Evolutionary conservation across 2,888 invertebrate species (phyloP), one percentile per base, ranked within the genome.

Genomic region (Perdita meconis): DNA sequence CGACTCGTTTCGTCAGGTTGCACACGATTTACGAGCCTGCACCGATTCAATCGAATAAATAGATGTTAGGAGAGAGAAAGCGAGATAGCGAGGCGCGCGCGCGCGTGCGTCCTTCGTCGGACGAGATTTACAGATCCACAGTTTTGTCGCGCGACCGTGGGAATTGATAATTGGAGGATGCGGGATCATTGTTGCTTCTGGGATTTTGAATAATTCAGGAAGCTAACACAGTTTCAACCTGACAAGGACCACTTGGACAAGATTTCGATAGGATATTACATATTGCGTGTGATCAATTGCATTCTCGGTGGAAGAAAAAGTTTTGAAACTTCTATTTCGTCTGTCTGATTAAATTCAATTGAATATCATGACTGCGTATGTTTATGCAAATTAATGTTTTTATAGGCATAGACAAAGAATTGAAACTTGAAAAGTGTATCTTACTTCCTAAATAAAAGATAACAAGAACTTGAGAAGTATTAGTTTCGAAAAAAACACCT

Each of bases 1-100:
- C 84, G 83, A 85, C 85, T 86, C 83, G 89, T 87, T 88, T 88
- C 86, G 88, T 86, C 85, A 85, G 86, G 86, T 89, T 87, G 80
- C 75, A 59, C 78, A 85, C 86, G 84, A 82, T 86, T 88, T 86
- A 88, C 86, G 85, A 72, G 77, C 80, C 67, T 51, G 69, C 68
- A 65, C 76, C 75, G 82, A 72, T 80, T 76, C 74, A 53, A 72
- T 73, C 75, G 66, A 60, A 70, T 75, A 72, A 81, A 83, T 72
- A 76, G 50, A 75, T 68, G 73, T 53, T 36, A 50, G 22, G 60
- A 30, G 16, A 5, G 36, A 34, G 38, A 50, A 61, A 13, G 16
- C 8, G 30, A 16, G 19, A 53, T 10, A 47, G 19, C 6, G 47
- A 44, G 16, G 53, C 30, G 42, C 2, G 57, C 19, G 24, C 34